phyloP scores from a whole-genome alignment of 2,113 vertebrate genomes.

The Alouatta palliata region DNA sequence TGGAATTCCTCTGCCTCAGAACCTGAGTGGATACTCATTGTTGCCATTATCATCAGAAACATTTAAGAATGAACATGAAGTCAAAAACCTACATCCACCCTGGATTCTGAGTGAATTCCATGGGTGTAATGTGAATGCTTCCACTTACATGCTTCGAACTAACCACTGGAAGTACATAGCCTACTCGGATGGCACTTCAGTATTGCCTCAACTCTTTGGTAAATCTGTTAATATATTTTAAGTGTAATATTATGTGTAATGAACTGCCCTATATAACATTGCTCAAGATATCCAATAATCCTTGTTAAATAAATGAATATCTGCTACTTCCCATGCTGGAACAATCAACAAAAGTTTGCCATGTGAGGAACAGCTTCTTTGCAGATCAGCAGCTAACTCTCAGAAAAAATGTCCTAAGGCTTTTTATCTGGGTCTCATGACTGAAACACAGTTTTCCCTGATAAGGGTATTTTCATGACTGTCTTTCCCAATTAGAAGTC shows the following conservation, averaged over 20 bases:
- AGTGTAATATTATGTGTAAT: background rate
- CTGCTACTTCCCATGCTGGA: background rate
- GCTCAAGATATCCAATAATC: background rate
- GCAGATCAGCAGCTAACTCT: background rate
- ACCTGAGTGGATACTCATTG: constrained; percentile 92
- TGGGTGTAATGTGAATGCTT: constrained; percentile 94
- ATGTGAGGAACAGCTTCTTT: background rate
- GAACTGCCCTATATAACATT: background rate
- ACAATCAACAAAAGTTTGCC: background rate
- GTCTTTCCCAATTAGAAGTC: background rate
- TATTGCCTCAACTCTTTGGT: constrained; percentile 94
- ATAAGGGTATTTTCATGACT: background rate
- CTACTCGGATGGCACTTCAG: constrained; percentile 89
- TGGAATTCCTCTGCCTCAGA: constrained; percentile 82
- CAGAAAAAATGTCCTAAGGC: background rate
- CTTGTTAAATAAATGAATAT: background rate
- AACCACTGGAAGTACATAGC: constrained; percentile 93
- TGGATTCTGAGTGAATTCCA: constrained; percentile 98
- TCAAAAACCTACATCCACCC: constrained; percentile 73
- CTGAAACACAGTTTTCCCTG: background rate
- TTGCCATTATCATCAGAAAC: constrained; percentile 82
- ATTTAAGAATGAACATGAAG: background rate
- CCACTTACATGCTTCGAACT: constrained; percentile 94
- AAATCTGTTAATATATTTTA: constrained; percentile 60
- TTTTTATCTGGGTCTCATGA: background rate